Base-by-base conservation (phyloP, 2,888 invertebrate species). In the Keiferia lycopersicella region DNA sequence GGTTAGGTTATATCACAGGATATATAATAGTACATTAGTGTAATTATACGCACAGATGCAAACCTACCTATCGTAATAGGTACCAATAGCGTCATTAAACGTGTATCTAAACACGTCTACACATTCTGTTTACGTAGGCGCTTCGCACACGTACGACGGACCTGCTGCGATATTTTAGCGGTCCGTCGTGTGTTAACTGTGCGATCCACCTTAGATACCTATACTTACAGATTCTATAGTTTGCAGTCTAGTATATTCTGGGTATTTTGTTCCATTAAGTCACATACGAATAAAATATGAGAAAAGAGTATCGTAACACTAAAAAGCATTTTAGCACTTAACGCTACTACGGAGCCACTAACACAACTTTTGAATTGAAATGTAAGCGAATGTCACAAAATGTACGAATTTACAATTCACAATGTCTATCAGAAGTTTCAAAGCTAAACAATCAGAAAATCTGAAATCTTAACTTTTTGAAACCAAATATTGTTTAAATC, bases 301-400 rank as follows among this genome's bases (percentile, higher is more conserved):
- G 45, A 34, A 34, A 34, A 34, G 45, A n/a, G 16, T 45, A 45
- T n/a, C n/a, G 45, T 45, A 16, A 45, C n/a, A 45, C 45, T 45
- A 45, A 45, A 34, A 45, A 45, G 4, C 45, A 16, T 45, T 45
- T 45, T 45, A 45, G 45, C 45, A 45, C 45, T 45, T 45, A 45
- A 45, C 45, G 45, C 16, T 16, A 45, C 8, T 45, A n/a, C n/a
- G n/a, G n/a, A n/a, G n/a, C n/a, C 16, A 45, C 16, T 1, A 16
- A 4, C 11, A n/a, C 8, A 45, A 45, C 45, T n/a, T 45, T 45
- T 45, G 11, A 16, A 16, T 45, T 45, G 45, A 45, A 45, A 16
- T n/a, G 45, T n/a, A 12, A 8, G 39, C 8, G 11, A 12, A 39
- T 2, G 12, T 12, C 11, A 2, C 41, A 41, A 41, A 41, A 45